Evolutionary conservation across 2,888 invertebrate genomes (phyloP).

Genomic region (Drosophila mayaguana): DNA sequence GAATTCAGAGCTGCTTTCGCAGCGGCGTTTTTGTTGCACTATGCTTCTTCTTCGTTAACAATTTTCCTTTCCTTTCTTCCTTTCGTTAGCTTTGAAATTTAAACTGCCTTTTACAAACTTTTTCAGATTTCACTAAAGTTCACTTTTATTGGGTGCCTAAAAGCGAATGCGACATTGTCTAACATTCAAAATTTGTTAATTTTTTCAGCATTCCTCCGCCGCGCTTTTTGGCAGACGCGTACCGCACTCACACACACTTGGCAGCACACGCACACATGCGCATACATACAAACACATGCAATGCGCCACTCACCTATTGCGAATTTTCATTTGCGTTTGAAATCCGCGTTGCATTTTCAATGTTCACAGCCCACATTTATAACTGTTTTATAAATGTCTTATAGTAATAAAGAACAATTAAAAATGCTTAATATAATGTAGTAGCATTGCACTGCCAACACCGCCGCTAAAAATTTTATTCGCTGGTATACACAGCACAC

Average conservation of each 20-base stretch:
- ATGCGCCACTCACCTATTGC: constrained; percentile 53
- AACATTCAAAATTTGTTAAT: constrained; percentile 33
- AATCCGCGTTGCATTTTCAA: constrained; percentile 14
- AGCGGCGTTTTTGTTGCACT: constrained; percentile 41
- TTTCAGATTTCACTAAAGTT: neutral
- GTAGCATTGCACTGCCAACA: constrained; percentile 37
- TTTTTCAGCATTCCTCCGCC: constrained; percentile 48
- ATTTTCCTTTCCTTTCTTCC: constrained; percentile 15
- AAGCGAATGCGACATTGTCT: neutral
- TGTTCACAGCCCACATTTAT: constrained; percentile 5
- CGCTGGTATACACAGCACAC: constrained; percentile 73
- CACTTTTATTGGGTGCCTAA: neutral
- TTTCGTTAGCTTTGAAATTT: neutral
- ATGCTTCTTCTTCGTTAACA: constrained; percentile 38
- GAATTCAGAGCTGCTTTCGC: constrained; percentile 24
- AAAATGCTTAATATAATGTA: constrained; percentile 8
- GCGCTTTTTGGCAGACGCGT: constrained; percentile 64
- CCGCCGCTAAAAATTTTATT: constrained; percentile 75
- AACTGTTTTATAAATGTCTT: constrained; percentile 15
- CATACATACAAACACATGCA: constrained; percentile 9
- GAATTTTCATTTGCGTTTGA: constrained; percentile 42
- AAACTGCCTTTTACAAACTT: neutral
- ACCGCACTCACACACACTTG: constrained; percentile 23
- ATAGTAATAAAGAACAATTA: constrained; percentile 15
- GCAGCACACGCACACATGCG: neutral